phyloP scores from a whole-genome alignment of 2,797 vertebrate genomes.

The Coluber constrictor region DNA sequence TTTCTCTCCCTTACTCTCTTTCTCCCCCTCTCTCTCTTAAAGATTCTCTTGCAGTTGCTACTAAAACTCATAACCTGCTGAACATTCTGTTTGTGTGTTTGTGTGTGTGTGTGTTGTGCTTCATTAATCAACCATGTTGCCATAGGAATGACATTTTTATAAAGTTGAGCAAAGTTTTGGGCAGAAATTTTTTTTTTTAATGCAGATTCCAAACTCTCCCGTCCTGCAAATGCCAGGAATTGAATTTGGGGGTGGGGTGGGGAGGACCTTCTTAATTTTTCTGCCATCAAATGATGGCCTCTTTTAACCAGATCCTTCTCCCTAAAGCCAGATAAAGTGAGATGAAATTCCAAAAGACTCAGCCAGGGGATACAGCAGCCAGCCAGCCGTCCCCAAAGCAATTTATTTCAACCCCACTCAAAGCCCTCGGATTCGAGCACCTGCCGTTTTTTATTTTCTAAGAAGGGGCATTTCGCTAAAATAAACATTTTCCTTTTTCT shows the following conservation, averaged over 20 bases:
- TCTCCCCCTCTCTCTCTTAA: no score
- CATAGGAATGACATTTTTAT: not conserved
- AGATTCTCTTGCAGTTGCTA: no score
- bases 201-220: not conserved
- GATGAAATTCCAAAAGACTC: not conserved
- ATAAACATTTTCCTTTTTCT: not conserved
- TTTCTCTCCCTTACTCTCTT: no score
- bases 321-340: not conserved
- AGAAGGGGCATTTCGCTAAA: not conserved
- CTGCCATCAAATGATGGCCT: not conserved
- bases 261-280: not conserved
- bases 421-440: not conserved
- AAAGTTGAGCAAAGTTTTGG: not conserved
- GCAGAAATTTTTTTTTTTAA: not conserved
- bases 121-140: not conserved
- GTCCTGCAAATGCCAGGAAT: not conserved
- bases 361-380: not conserved
- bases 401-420: not conserved
- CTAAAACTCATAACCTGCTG: no score
- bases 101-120: not conserved
- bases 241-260: no score
- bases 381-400: not conserved
- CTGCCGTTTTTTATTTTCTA: not conserved
- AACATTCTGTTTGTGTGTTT: no score
- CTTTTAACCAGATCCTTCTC: not conserved